phyloP scores from a whole-genome alignment of 2,797 vertebrate genomes.

The Liparis tanakae region DNA sequence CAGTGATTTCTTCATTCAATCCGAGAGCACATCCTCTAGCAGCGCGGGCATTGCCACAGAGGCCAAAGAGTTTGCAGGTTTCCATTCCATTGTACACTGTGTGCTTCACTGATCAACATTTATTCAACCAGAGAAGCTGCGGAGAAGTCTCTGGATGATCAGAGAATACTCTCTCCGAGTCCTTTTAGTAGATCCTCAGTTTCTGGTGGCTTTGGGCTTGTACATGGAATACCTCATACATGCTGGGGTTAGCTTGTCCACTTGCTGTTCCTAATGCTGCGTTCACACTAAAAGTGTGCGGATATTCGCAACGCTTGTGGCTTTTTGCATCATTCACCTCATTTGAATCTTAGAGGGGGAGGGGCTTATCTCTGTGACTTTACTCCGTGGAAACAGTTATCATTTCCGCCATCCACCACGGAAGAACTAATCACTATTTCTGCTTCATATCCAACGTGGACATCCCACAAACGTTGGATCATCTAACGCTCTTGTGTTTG shows the following conservation, averaged over 20 bases:
- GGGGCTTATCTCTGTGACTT: too few species aligned
- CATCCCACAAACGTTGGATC: too few species aligned
- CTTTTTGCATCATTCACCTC: too few species aligned
- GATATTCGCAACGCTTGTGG: too few species aligned
- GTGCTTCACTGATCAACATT: slow-evolving; percentile 16
- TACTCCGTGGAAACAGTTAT: too few species aligned
- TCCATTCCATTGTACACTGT: slow-evolving; percentile 2
- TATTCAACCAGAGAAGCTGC: slow-evolving; percentile 11
- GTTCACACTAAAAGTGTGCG: too few species aligned
- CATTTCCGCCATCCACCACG: too few species aligned
- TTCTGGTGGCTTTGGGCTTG: neutral
- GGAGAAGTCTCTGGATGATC: slow-evolving; percentile 17
- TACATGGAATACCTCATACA: neutral
- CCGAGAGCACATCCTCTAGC: neutral
- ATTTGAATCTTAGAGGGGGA: too few species aligned
- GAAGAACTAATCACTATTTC: too few species aligned
- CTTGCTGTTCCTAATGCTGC: too few species aligned
- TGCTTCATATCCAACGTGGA: too few species aligned
- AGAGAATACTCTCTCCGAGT: neutral
- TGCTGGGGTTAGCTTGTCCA: neutral
- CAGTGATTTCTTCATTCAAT: slow-evolving; percentile 15
- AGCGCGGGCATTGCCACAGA: neutral
- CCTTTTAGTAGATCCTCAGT: slow-evolving; percentile 11
- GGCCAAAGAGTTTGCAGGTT: slow-evolving; percentile 2
- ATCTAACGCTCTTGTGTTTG: too few species aligned